These are phyloP conservation scores for Myathropa florea DNA, from an alignment of 2,888 invertebrate genomes.

Conservation along the genomic window DNA sequence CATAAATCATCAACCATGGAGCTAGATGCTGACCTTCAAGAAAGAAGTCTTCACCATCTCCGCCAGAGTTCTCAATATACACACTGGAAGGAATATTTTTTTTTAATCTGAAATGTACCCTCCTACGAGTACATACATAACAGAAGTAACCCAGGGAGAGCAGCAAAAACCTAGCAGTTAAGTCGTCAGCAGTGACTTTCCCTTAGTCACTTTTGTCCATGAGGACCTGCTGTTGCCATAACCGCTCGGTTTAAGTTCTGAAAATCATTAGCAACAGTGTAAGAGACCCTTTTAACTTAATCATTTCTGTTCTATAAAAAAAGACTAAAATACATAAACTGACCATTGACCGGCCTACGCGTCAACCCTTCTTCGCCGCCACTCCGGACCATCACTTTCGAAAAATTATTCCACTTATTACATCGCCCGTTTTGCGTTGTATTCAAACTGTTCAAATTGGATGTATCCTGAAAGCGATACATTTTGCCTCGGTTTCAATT, in stretches of 20 bases:
- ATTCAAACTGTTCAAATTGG: conserved; percentile 26
- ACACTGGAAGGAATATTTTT: neutral
- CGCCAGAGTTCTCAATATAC: neutral
- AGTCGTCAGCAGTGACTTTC: neutral
- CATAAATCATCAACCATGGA: neutral
- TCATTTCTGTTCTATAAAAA: conserved; percentile 23
- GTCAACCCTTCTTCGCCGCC: neutral
- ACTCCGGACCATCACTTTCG: neutral
- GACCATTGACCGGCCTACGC: neutral
- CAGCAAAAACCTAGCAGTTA: neutral
- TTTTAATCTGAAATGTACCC: neutral
- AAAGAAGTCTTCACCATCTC: too few species aligned
- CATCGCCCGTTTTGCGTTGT: neutral
- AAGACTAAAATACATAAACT: neutral
- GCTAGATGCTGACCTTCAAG: neutral
- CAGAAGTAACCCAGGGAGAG: too few species aligned
- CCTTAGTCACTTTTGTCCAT: neutral
- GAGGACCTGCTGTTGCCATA: neutral
- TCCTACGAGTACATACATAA: neutral
- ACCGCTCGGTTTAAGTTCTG: neutral
- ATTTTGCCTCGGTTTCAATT: conserved; percentile 55
- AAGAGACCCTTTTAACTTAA: neutral
- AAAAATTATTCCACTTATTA: neutral
- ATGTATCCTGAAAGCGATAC: conserved; percentile 36
- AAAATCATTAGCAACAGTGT: neutral